phyloP scores from a whole-genome alignment of 1,140 invertebrate species.

The Akabosia matsudoensis region DNA sequence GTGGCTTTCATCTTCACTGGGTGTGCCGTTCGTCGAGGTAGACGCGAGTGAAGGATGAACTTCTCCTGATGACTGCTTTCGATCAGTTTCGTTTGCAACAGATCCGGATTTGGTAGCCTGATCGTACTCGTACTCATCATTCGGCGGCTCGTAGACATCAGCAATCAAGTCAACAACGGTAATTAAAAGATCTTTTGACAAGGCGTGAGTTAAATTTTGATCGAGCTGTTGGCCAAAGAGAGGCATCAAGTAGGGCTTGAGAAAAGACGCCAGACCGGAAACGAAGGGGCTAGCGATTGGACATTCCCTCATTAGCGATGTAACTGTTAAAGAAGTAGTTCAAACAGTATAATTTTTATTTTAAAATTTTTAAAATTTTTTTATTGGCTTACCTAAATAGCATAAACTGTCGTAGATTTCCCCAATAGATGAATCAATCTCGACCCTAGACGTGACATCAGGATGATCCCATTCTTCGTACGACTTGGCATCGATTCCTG shows the following conservation, averaged over 20 bases:
- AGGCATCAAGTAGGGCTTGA: constrained; percentile 34
- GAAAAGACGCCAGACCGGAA: constrained; percentile 29
- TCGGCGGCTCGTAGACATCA: constrained; percentile 27
- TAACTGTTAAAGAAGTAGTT: constrained; percentile 18
- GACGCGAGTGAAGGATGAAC: background rate
- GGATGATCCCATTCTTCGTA: constrained; percentile 33
- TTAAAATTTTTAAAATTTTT: constrained; percentile 18
- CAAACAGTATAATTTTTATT: background rate
- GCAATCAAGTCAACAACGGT: constrained; percentile 34
- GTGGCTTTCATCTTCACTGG: background rate
- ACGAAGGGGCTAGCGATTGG: constrained; percentile 21
- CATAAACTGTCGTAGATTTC: constrained; percentile 30
- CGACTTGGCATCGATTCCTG: constrained; percentile 31
- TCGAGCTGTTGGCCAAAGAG: constrained; percentile 29
- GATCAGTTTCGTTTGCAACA: no score
- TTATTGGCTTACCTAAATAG: constrained; percentile 27
- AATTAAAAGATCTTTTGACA: constrained; percentile 30
- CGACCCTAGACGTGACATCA: constrained; percentile 28
- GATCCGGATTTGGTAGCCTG: background rate
- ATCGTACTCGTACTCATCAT: background rate
- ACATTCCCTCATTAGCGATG: constrained; percentile 26
- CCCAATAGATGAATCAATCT: background rate
- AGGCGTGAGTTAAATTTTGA: constrained; percentile 17
- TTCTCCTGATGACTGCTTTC: no score
- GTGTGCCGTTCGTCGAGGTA: no score